A percentile compares a stretch with the other conserved stretches of the same genome.
Conservation (phyloP, 2,113 vertebrate species). For the Brienomyrus brachyistius region DNA sequence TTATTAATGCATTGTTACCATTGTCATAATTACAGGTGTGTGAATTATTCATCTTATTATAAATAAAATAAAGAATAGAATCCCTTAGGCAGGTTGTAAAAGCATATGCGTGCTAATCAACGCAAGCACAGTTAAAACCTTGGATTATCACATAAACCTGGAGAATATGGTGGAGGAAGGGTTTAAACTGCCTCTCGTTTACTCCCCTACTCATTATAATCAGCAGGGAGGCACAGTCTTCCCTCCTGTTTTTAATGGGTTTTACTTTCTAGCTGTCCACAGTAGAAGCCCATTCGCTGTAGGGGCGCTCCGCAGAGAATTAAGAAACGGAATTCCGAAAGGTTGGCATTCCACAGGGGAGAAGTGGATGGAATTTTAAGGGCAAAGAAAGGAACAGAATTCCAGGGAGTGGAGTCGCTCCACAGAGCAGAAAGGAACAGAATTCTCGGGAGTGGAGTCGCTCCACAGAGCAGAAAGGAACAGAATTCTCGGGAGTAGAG, state of each 20-base stretch:
- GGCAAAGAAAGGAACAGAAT: constrained; percentile 12
- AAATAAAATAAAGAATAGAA: background rate
- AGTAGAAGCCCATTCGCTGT: background rate
- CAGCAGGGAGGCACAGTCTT: background rate
- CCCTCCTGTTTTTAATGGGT: background rate
- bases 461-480: background rate
- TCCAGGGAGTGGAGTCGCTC: background rate
- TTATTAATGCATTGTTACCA: background rate
- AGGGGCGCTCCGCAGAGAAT: background rate
- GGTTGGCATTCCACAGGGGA: constrained; percentile 9
- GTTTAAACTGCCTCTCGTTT: background rate
- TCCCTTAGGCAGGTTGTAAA: background rate
- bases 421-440: background rate
- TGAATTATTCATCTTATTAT: background rate
- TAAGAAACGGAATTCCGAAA: background rate
- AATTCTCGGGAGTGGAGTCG: background rate
- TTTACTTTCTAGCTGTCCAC: background rate
- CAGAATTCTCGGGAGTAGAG: background rate
- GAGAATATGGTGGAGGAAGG: background rate
- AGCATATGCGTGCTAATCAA: background rate
- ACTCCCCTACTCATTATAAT: background rate
- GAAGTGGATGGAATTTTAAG: constrained; percentile 28
- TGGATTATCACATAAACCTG: background rate
- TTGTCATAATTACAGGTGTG: constrained; percentile 1
- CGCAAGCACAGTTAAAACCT: background rate